Conservation (phyloP, 2,888 invertebrate species). For the Clostera curtula region DNA sequence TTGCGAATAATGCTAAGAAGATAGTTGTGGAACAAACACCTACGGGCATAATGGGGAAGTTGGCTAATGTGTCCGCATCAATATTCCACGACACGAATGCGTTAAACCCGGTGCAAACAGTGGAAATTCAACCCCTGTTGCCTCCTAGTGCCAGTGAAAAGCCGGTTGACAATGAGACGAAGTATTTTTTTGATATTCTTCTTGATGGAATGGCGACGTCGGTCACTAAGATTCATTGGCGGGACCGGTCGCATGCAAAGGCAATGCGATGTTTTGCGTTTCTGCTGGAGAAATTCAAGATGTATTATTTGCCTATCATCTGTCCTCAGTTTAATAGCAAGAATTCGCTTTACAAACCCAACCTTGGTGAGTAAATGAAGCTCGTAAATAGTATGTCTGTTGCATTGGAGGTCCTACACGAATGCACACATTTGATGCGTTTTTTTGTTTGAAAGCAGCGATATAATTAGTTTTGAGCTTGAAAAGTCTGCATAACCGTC, state of each 20-base stretch:
- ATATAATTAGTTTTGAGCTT: background rate
- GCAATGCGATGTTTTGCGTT: conserved; percentile 91
- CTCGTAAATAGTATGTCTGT: too few species aligned
- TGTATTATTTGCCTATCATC: conserved; percentile 90
- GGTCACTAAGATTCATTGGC: conserved; percentile 92
- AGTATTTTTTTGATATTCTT: conserved; percentile 90
- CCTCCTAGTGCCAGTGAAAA: conserved; percentile 91
- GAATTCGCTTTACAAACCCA: conserved; percentile 88
- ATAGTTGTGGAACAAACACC: conserved; percentile 66
- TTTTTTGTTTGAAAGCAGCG: too few species aligned
- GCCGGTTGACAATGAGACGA: conserved; percentile 87
- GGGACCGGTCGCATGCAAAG: conserved; percentile 85
- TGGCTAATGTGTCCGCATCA: conserved; percentile 73
- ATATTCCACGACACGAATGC: conserved; percentile 83
- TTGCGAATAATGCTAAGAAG: conserved; percentile 59
- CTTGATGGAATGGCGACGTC: conserved; percentile 94
- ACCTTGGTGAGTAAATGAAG: conserved; percentile 82
- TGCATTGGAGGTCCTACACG: too few species aligned
- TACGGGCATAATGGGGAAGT: conserved; percentile 73
- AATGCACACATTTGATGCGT: too few species aligned
- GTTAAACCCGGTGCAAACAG: conserved; percentile 84
- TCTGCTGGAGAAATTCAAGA: conserved; percentile 92
- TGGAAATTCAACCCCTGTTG: conserved; percentile 85
- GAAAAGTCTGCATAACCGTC: background rate
- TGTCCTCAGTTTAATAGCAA: conserved; percentile 89